A percentile compares a stretch with the other conserved stretches of the same genome.
These are phyloP conservation scores for Drosophila asahinai DNA, from an alignment of 1,140 invertebrate species.

Conservation along the genomic window DNA sequence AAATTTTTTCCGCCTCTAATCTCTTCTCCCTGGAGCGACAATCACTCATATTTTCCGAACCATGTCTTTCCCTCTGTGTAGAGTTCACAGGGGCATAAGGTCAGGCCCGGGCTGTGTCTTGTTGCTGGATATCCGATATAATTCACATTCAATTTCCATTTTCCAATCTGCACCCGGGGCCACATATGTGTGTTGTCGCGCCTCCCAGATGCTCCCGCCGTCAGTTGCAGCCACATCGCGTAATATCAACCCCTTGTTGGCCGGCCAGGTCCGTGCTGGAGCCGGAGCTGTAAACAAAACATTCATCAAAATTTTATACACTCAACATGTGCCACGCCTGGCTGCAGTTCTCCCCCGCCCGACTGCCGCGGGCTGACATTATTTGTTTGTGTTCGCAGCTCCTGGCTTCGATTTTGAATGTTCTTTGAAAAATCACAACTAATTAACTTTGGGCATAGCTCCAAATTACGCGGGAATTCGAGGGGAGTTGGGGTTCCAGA, in stretches of 20 bases:
- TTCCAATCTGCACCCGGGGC: constrained; percentile 61
- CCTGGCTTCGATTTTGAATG: constrained; percentile 72
- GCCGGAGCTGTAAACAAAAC: constrained; percentile 72
- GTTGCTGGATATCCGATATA: constrained; percentile 60
- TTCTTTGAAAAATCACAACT: constrained; percentile 84
- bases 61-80: constrained; percentile 28
- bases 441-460: constrained; percentile 75
- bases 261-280: background rate
- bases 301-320: constrained; percentile 83
- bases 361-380: constrained; percentile 45
- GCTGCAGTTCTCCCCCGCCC: constrained; percentile 21
- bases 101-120: constrained; percentile 31
- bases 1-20: too few species aligned
- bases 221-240: constrained; percentile 34
- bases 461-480: constrained; percentile 17
- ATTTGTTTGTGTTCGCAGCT: constrained; percentile 62
- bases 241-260: constrained; percentile 57
- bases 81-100: constrained; percentile 53
- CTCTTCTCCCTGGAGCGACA: rapidly evolving
- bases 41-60: background rate
- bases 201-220: constrained; percentile 54
- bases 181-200: constrained; percentile 56
- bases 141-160: constrained; percentile 79
- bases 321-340: constrained; percentile 76
- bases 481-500: constrained; percentile 13